Conservation (phyloP, 1,140 invertebrate species). For the Parapsyche elsis region DNA sequence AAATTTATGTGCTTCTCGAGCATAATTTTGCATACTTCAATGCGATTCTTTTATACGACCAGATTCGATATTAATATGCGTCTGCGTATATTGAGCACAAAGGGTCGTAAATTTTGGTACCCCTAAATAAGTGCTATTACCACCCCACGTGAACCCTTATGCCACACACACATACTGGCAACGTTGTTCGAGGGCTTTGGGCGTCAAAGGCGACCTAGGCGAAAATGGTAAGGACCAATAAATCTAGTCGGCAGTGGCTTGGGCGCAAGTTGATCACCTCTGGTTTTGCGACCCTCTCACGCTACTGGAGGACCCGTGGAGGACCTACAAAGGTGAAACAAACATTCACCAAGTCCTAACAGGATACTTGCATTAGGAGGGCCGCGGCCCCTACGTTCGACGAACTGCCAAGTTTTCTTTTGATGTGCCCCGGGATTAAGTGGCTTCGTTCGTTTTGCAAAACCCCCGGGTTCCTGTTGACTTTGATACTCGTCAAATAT, state of each 20-base stretch:
- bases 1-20: too few relatives aligned
- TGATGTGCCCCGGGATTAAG: not conserved
- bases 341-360: conserved; percentile 13
- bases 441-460: not conserved
- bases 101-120: conserved; percentile 20
- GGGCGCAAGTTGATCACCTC: not conserved
- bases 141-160: not conserved
- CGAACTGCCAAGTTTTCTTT: conserved; percentile 16
- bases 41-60: not conserved
- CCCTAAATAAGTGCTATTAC: conserved; percentile 12
- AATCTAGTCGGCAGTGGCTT: not conserved
- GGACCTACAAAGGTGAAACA: conserved; percentile 16
- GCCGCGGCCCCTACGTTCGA: not conserved
- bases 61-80: conserved; percentile 14
- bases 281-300: not conserved
- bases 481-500: conserved; percentile 22
- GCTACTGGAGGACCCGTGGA: not conserved
- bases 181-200: not conserved
- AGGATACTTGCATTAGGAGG: conserved; percentile 29
- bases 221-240: not conserved
- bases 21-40: too few relatives aligned
- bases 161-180: not conserved
- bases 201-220: not conserved
- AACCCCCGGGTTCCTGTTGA: not conserved
- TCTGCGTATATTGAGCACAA: conserved; percentile 7